These are phyloP conservation scores for Takifugu bimaculatus DNA, from an alignment of 2,113 vertebrate species.

Conservation along the genomic window DNA sequence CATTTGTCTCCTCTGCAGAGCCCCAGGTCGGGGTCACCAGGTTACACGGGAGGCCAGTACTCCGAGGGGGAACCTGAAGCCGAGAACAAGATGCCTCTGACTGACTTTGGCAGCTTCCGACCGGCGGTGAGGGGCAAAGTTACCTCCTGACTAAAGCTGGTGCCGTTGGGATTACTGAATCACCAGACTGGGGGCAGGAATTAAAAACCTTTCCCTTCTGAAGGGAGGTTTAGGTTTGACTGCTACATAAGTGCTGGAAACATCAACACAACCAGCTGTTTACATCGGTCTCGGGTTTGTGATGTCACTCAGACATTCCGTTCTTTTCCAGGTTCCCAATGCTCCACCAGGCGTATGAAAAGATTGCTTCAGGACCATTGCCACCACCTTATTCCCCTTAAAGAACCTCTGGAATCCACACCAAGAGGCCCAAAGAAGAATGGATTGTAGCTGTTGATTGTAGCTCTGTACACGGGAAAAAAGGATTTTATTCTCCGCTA, in stretches of 20 bases:
- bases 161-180: conserved; percentile 49
- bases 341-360: conserved; percentile 92
- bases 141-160: not conserved
- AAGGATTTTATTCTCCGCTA: not conserved
- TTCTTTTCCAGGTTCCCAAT: conserved; percentile 77
- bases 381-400: conserved; percentile 89
- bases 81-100: conserved; percentile 78
- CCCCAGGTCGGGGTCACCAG: conserved; percentile 41
- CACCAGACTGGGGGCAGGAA: conserved; percentile 43
- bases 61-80: conserved; percentile 60
- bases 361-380: conserved; percentile 74
- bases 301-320: no score
- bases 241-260: not conserved
- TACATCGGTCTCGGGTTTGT: not conserved
- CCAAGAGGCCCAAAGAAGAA: not conserved
- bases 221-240: not conserved
- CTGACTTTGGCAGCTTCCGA: conserved; percentile 73
- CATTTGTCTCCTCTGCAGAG: conserved; percentile 40
- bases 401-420: conserved; percentile 40
- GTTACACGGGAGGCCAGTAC: conserved; percentile 62
- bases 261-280: not conserved
- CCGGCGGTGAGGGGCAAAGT: conserved; percentile 73
- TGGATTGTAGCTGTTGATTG: not conserved
- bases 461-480: conserved; percentile 2
- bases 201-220: conserved; percentile 21